Conservation (phyloP, 2,113 vertebrate genomes). For the Geococcyx californianus region DNA sequence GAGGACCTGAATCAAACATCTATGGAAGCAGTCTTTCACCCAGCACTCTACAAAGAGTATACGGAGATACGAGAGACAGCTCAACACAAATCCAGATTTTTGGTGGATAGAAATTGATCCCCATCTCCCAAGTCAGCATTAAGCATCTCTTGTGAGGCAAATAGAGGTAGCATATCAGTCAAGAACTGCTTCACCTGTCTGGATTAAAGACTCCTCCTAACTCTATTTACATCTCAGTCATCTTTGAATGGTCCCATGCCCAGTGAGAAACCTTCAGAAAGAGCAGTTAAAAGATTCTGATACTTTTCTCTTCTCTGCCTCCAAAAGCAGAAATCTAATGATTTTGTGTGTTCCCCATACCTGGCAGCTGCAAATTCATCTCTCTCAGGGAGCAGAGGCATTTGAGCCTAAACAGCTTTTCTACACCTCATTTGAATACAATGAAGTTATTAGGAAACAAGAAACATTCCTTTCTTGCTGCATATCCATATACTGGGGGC, state of each 20-base stretch:
- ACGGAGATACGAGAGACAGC: not conserved
- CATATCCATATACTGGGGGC: accelerated
- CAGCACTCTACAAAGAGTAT: not conserved
- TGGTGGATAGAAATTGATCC: not conserved
- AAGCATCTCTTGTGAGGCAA: not conserved
- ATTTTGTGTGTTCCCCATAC: not conserved
- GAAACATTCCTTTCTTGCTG: not conserved
- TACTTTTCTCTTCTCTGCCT: not conserved
- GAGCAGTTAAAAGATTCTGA: not conserved
- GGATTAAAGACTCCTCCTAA: not conserved
- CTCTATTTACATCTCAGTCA: not conserved
- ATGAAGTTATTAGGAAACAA: not conserved
- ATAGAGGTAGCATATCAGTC: not conserved
- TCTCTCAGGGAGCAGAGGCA: not conserved
- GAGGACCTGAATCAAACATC: not conserved
- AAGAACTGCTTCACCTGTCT: not conserved
- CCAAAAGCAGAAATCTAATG: not conserved
- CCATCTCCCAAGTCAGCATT: not conserved
- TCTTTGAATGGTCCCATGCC: too few species aligned
- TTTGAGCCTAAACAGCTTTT: not conserved
- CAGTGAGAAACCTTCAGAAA: not conserved
- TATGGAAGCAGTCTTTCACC: not conserved
- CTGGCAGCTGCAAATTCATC: not conserved
- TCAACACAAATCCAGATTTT: not conserved
- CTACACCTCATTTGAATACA: not conserved